Conservation (phyloP, 1,140 invertebrate genomes). For the Drosophila subobscura region DNA sequence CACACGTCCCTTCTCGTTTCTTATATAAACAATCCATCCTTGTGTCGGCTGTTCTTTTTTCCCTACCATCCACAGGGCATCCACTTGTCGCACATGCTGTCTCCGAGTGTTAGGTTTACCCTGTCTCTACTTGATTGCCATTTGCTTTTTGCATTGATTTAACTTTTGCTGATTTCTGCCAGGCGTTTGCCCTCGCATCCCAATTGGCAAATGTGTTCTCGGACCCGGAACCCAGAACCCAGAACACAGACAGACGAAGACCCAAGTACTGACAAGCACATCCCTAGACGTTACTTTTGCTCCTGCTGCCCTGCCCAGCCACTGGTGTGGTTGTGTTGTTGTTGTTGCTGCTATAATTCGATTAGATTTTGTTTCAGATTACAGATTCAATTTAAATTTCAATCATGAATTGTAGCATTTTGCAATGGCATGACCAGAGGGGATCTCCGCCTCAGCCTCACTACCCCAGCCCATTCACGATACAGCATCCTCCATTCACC, state of each 20-base stretch:
- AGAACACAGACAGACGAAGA: too few species aligned
- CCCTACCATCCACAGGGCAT: conserved; percentile 36
- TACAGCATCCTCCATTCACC: not conserved
- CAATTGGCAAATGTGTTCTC: conserved; percentile 13
- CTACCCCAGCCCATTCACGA: not conserved
- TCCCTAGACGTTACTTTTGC: not conserved
- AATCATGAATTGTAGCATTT: conserved; percentile 69
- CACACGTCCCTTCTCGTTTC: too few species aligned
- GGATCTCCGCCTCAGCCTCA: not conserved
- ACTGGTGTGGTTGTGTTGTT: conserved; percentile 4
- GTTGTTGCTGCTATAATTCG: conserved; percentile 62
- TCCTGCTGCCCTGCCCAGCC: too few species aligned
- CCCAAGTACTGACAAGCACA: too few species aligned
- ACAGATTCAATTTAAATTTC: conserved; percentile 70
- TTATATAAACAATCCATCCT: too few species aligned
- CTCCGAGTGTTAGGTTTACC: conserved; percentile 15
- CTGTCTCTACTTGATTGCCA: conserved; percentile 42
- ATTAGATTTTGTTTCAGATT: conserved; percentile 69
- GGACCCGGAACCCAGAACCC: too few species aligned
- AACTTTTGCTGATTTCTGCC: conserved; percentile 63
- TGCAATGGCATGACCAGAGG: conserved; percentile 55
- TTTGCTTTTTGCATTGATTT: conserved; percentile 60
- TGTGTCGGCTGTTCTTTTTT: conserved; percentile 2
- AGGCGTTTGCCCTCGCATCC: conserved; percentile 7
- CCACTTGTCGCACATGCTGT: conserved; percentile 15